phyloP scores from a whole-genome alignment of 2,888 invertebrate species.

The Vandiemenella viatica region DNA sequence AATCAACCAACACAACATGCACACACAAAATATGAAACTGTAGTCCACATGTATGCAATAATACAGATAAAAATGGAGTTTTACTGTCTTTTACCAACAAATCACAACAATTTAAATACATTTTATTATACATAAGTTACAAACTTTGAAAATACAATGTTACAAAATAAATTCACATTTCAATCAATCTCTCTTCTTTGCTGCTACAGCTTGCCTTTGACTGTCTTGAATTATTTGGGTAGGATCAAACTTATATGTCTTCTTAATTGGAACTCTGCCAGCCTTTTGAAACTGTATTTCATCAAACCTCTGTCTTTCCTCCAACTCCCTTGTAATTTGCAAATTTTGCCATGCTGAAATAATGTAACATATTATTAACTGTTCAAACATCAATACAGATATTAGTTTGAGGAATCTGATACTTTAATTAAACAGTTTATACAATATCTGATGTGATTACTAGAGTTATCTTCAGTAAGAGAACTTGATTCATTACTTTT shows the following conservation, averaged over 20 bases:
- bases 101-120: not conserved
- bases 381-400: no score
- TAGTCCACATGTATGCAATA: no score
- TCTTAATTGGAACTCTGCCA: conserved; percentile 71
- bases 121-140: not conserved
- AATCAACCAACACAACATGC: no score
- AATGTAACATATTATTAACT: no score
- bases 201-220: conserved; percentile 17
- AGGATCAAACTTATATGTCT: conserved; percentile 79
- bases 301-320: conserved; percentile 60
- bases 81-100: no score
- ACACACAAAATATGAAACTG: no score
- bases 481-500: no score
- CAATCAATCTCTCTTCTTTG: conserved; percentile 20
- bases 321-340: conserved; percentile 59
- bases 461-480: no score
- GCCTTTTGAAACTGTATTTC: conserved; percentile 66
- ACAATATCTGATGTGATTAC: not conserved
- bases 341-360: conserved; percentile 63
- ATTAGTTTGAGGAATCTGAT: no score
- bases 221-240: conserved; percentile 32
- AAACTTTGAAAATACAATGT: not conserved
- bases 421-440: no score
- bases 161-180: no score
- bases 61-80: no score